Conservation (phyloP, 1,140 invertebrate species). For the Apolygus lucorum region DNA sequence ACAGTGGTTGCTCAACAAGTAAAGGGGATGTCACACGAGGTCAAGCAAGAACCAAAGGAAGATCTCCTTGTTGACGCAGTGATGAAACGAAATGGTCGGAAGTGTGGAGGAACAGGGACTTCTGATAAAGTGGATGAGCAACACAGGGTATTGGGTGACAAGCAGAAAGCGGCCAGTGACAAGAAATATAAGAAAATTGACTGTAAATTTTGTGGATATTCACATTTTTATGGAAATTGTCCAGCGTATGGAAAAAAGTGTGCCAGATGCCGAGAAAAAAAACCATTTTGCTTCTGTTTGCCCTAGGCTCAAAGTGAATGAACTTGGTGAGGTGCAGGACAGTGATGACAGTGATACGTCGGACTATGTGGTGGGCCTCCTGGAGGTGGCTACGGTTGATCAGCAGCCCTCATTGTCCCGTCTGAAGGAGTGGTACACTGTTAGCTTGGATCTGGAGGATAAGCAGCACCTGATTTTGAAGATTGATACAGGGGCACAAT, state of each 20-base stretch:
- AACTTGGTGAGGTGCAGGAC: background rate
- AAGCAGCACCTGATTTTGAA: slow-evolving; percentile 1
- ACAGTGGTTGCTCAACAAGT: slow-evolving; percentile 6
- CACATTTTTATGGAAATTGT: slow-evolving; percentile 13
- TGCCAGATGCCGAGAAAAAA: slow-evolving; percentile 12
- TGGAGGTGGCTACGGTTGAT: background rate
- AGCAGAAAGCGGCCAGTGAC: background rate
- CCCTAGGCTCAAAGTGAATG: slow-evolving; percentile 1
- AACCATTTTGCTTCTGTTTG: slow-evolving; percentile 17
- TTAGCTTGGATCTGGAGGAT: background rate
- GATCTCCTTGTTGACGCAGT: background rate
- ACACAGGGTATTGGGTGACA: background rate
- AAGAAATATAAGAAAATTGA: background rate
- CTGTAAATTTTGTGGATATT: slow-evolving; percentile 18
- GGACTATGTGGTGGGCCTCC: background rate
- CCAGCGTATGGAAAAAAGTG: slow-evolving; percentile 16
- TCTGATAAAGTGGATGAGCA: too few relatives aligned
- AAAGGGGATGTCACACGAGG: background rate
- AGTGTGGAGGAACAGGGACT: background rate
- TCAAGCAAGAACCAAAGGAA: background rate
- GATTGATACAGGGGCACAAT: slow-evolving; percentile 3
- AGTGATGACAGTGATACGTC: background rate
- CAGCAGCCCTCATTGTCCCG: background rate
- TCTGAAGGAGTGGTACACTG: slow-evolving; percentile 6
- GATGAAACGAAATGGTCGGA: background rate